These are phyloP conservation scores for Lasioglossum baleicum DNA, from an alignment of 1,140 invertebrate species.

Conservation along the genomic window DNA sequence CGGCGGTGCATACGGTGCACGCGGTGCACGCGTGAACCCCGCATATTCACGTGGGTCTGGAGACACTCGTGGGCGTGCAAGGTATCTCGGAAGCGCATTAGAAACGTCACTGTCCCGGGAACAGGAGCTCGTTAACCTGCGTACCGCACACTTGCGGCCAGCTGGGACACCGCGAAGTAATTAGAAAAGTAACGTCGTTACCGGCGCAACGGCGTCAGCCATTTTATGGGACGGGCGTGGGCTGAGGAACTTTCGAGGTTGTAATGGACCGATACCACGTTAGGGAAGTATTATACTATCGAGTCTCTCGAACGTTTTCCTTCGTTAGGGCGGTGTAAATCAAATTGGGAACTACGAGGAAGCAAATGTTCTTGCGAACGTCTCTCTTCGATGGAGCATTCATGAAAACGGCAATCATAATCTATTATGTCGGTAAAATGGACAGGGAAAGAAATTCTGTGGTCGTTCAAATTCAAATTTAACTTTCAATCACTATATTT, in stretches of 20 bases:
- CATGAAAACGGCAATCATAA: too few relatives aligned
- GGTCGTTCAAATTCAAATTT: too few relatives aligned
- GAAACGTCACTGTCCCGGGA: slow-evolving; percentile 50
- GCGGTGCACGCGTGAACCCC: slow-evolving; percentile 7
- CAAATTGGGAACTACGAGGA: too few relatives aligned
- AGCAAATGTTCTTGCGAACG: too few relatives aligned
- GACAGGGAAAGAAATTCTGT: too few relatives aligned
- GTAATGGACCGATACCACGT: background rate
- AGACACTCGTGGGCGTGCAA: slow-evolving; percentile 55
- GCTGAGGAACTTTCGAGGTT: background rate
- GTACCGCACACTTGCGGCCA: slow-evolving; percentile 20
- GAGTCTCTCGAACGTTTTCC: too few relatives aligned
- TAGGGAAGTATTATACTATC: too few relatives aligned
- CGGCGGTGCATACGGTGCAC: background rate
- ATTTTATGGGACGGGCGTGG: background rate
- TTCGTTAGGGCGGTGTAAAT: too few relatives aligned
- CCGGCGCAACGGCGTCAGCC: background rate
- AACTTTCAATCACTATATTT: too few relatives aligned
- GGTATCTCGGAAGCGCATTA: slow-evolving; percentile 61
- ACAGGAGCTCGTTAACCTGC: slow-evolving; percentile 59
- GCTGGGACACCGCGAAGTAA: slow-evolving; percentile 34
- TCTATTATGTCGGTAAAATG: too few relatives aligned
- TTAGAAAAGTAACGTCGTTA: slow-evolving; percentile 36
- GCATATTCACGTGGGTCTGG: slow-evolving; percentile 40
- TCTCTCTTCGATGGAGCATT: too few relatives aligned